Base-by-base conservation (phyloP, 2,797 vertebrate species). In the Coilia nasus region DNA sequence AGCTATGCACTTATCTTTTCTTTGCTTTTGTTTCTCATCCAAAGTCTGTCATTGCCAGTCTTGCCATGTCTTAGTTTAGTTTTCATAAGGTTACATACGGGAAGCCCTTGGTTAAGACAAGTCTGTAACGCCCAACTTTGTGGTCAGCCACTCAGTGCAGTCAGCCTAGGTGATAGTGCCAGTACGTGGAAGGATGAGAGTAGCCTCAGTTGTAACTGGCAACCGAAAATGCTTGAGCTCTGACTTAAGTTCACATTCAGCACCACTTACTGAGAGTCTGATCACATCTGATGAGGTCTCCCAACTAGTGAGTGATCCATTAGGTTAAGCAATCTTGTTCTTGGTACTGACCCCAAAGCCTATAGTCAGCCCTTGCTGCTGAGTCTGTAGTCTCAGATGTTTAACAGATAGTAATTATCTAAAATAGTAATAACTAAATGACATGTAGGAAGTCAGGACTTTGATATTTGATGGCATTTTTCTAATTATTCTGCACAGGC, bases 1-100 rank as follows among this genome's bases (percentile, higher is more conserved):
- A 71, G 64, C 64, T 71, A 71, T 71, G 64, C 64, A 71, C 64
- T 71, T 71, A 31, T 67, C 62, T 71, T 71, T 1, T 71, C 28
- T 31, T 71, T 31, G 25, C 31, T 35, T 23, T 14, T 71, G 25
- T 71, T 5, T 14, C 64, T 71, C 25, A 28, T 31, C 64, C 28
- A 5, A 31, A 25, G 23, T 28, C 23, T 71, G 64, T 71, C 62
- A 15, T 23, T 64, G 23, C 14, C 25, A 31, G 28, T 67, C 25
- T n/a, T n/a, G n/a, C n/a, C 64, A 1, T 3, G 5, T 35, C 64
- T 71, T 15, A 71, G 28, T 1, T 31, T 4, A 35, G 28, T 71
- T 14, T 6, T 28, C 23, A 64, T 10, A 6, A 64, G 62, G 62
- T 25, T 60, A 60, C 19, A n/a, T 41, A 41, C 19, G 21, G 59